These are phyloP conservation scores for Sialis fuliginosa DNA, from an alignment of 2,888 invertebrate genomes.

Conservation along the genomic window DNA sequence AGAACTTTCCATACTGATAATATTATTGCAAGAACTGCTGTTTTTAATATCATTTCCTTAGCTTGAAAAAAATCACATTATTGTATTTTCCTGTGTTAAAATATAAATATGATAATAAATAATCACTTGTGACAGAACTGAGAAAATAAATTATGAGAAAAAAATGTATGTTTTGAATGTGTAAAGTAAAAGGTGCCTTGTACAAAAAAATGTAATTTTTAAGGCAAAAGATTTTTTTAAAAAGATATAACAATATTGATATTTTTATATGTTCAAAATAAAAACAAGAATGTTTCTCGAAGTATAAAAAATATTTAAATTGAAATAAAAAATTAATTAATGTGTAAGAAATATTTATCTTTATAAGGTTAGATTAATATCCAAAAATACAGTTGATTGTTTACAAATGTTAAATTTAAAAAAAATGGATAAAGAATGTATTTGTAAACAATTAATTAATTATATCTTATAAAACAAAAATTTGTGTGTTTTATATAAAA, in stretches of 20 bases:
- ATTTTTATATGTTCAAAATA: conserved; percentile 44
- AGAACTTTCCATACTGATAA: too few relatives aligned
- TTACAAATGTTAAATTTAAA: too few relatives aligned
- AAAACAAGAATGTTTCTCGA: conserved; percentile 2
- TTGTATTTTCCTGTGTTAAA: too few relatives aligned
- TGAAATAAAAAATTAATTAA: neutral
- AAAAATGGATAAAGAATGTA: too few relatives aligned
- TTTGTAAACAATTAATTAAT: too few relatives aligned
- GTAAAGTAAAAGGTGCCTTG: conserved; percentile 27
- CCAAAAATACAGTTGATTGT: neutral
- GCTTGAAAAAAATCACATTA: too few relatives aligned
- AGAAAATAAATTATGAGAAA: neutral
- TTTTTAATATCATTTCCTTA: too few relatives aligned
- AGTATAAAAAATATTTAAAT: neutral
- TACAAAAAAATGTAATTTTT: conserved; percentile 31
- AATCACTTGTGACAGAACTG: neutral
- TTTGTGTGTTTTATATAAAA: conserved; percentile 7
- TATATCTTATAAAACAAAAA: neutral
- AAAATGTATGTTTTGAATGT: conserved; percentile 1
- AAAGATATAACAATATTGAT: conserved; percentile 41
- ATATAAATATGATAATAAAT: too few relatives aligned
- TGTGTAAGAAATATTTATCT: neutral
- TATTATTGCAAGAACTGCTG: too few relatives aligned
- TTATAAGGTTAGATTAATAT: neutral
- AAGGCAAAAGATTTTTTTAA: conserved; percentile 52